Evolutionary conservation across 2,888 invertebrate genomes (phyloP).

Genomic region (Ashinkailepas kermadecensis): DNA sequence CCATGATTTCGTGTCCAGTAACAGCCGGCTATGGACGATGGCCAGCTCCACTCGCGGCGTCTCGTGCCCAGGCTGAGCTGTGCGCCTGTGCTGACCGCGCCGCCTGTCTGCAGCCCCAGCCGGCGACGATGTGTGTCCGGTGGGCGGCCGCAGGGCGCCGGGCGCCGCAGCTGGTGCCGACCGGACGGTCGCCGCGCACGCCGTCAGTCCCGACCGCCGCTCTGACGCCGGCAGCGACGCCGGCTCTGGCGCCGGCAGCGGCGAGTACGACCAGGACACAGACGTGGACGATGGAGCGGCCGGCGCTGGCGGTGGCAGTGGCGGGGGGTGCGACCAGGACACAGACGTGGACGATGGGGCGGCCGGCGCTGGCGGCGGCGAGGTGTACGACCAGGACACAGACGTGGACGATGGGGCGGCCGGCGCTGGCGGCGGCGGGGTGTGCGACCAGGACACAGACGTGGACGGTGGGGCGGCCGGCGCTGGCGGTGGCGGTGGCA

Average conservation of each 20-base stretch:
- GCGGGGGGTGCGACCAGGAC: background rate
- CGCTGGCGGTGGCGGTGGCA: background rate
- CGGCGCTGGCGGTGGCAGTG: background rate
- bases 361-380: background rate
- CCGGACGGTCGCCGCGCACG: background rate
- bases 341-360: background rate
- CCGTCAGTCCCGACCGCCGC: background rate
- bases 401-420: background rate
- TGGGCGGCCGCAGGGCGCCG: too few species aligned
- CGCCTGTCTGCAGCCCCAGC: background rate
- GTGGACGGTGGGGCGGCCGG: background rate
- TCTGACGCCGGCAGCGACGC: background rate
- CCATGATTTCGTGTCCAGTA: background rate
- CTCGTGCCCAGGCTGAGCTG: background rate
- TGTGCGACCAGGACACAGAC: background rate
- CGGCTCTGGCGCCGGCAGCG: background rate
- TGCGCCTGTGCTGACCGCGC: background rate
- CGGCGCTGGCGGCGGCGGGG: background rate
- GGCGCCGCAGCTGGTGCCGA: background rate
- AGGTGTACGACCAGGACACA: constrained; percentile 4
- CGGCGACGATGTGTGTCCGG: background rate
- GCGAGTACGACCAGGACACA: constrained; percentile 2
- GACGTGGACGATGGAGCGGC: background rate
- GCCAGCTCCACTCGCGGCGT: background rate
- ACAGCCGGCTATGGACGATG: background rate